Base-by-base conservation (phyloP, 1,140 invertebrate species). In the Sitodiplosis mosellana region DNA sequence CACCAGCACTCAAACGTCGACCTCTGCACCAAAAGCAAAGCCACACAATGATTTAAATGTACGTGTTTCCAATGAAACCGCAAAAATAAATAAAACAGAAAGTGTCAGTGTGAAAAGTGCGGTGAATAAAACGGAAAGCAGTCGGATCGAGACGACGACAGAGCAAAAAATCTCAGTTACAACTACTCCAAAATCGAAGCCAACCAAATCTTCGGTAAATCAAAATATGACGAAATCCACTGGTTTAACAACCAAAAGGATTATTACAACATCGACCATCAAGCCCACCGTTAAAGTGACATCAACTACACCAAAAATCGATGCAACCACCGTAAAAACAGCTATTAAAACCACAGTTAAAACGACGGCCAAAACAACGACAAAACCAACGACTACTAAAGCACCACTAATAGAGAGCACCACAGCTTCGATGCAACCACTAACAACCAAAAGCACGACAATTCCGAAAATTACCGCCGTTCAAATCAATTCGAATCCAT, bases 401-500 rank as follows among this genome's bases (percentile, higher is more conserved):
- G 10, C 10, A 43, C 41, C 41, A 10, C 17, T 17, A 14, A 10
- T 11, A 8, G 17, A 10, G 10, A 43, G 14, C 17, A 40, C 14
- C 17, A 12, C 37, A 18, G 4, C 37, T 4, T 14, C 37, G 6
- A 5, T 15, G 17, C 37, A 5, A n/a, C 37, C 37, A 12, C 14
- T 18, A n/a, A 40, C 37, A 5, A 40, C 37, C 4, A 18, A 40
- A 12, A 14, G 3, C 3, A 40, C 37, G 14, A 15, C 17, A 4
- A 21, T 38, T 18, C 41, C 17, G 0, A 52, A 44, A 38, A 56
- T 47, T 7, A 60, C 61, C 0, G 40, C 61, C 19, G 47, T 58
- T 15, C 6, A 27, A 27, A 63, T 63, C n/a, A 56, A 63, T 48
- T 61, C 61, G 0, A 63, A 63, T 46, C 61, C 47, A 21, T 48